These are phyloP conservation scores for Syngnathus typhle DNA, from an alignment of 2,113 vertebrate genomes.

Conservation along the genomic window DNA sequence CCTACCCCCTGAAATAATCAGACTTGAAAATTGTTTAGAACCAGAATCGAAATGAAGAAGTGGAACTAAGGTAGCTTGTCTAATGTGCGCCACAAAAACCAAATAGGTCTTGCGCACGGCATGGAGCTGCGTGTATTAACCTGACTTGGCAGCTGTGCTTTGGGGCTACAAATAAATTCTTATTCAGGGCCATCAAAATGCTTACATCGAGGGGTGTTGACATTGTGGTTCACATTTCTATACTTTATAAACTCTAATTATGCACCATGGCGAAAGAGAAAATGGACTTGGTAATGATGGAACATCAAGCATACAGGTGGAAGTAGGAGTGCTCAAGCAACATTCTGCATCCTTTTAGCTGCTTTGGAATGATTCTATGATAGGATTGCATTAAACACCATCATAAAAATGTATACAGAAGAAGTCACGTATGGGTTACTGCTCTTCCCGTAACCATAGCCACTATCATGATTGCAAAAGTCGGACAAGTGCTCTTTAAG, in stretches of 20 bases:
- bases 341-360: background rate
- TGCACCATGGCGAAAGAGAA: background rate
- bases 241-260: background rate
- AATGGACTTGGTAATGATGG: background rate
- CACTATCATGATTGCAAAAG: background rate
- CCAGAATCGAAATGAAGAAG: no score
- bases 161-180: no score
- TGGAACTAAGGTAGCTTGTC: no score
- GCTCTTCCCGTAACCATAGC: background rate
- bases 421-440: background rate
- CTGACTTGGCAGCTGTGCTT: no score
- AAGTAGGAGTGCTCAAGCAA: background rate
- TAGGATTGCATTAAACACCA: background rate
- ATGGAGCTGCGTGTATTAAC: no score
- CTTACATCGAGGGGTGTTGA: background rate
- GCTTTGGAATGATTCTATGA: background rate
- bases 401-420: background rate
- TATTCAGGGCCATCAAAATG: no score
- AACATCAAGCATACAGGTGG: background rate
- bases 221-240: background rate
- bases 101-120: no score
- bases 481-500: conserved; percentile 5
- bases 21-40: no score
- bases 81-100: no score
- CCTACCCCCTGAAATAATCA: no score